Evolutionary conservation across 2,888 invertebrate genomes (phyloP).

Genomic region (Bombylius major): DNA sequence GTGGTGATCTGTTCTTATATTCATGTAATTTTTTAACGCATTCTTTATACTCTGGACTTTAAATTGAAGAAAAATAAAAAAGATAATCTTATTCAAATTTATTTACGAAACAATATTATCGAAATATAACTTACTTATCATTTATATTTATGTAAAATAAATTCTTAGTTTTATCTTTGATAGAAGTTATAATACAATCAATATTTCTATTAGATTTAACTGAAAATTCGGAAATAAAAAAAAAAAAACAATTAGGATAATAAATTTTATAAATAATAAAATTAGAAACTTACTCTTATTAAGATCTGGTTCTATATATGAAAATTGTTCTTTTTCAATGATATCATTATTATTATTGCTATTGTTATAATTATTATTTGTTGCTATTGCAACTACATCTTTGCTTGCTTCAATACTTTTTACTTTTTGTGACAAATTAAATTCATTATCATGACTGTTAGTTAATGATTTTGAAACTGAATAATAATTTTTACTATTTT

Average conservation of each 20-base stretch:
- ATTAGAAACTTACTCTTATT: background rate
- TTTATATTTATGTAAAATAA: slow-evolving; percentile 8
- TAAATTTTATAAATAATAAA: too few species aligned
- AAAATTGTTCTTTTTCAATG: background rate
- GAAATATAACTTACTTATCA: slow-evolving; percentile 1
- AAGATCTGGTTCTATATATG: slow-evolving; percentile 1
- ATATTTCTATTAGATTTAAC: background rate
- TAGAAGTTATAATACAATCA: slow-evolving; percentile 7
- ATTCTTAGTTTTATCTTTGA: slow-evolving; percentile 3
- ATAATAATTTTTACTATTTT: background rate
- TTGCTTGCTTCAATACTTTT: too few species aligned
- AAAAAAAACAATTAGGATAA: too few species aligned
- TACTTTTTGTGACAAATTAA: too few species aligned
- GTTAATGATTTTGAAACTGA: background rate
- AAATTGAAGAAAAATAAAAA: background rate
- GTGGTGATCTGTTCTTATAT: slow-evolving; percentile 2
- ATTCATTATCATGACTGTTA: too few species aligned
- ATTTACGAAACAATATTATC: background rate
- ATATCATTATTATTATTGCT: too few species aligned
- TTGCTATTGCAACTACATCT: too few species aligned
- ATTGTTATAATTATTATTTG: too few species aligned
- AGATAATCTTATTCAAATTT: background rate
- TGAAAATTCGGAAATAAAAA: background rate
- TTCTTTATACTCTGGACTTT: background rate
- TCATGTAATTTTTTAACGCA: slow-evolving; percentile 2